A percentile compares a stretch with the other conserved stretches of the same genome.
Evolutionary conservation across 1,140 invertebrate genomes (phyloP).

Genomic region (Phthorimaea operculella): DNA sequence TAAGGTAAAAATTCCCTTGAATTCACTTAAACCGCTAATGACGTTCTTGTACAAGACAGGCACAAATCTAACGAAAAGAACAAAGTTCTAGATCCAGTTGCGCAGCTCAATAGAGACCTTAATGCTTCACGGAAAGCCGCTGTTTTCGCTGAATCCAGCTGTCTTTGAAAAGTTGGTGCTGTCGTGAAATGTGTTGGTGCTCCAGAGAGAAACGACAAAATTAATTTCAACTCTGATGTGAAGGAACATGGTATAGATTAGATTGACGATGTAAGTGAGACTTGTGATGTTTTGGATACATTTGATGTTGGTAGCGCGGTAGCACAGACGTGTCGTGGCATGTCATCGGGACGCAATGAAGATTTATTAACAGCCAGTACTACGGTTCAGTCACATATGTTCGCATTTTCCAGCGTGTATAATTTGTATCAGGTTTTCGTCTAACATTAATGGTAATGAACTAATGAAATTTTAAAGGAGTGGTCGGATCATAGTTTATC

Average conservation of each 20-base stretch:
- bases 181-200: constrained; percentile 35
- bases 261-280: constrained; percentile 10
- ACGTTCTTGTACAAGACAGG: constrained; percentile 31
- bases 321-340: constrained; percentile 60
- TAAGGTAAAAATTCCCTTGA: constrained; percentile 15
- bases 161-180: constrained; percentile 34
- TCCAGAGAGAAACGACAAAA: constrained; percentile 16
- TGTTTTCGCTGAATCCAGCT: constrained; percentile 25
- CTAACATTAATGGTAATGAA: too few species aligned
- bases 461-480: too few species aligned
- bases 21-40: constrained; percentile 15
- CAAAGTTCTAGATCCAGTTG: constrained; percentile 38
- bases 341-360: constrained; percentile 66
- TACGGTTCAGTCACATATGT: constrained; percentile 33
- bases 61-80: constrained; percentile 54
- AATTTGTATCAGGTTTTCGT: constrained; percentile 6
- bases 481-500: too few species aligned
- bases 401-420: constrained; percentile 32
- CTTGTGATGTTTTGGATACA: constrained; percentile 29
- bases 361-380: constrained; percentile 57
- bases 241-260: constrained; percentile 20
- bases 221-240: constrained; percentile 15
- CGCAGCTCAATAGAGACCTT: constrained; percentile 33
- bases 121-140: constrained; percentile 21
- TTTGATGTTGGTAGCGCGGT: constrained; percentile 42